These are phyloP conservation scores for Grammomys dolichurus DNA, from an alignment of 2,113 vertebrate genomes.

Conservation along the genomic window DNA sequence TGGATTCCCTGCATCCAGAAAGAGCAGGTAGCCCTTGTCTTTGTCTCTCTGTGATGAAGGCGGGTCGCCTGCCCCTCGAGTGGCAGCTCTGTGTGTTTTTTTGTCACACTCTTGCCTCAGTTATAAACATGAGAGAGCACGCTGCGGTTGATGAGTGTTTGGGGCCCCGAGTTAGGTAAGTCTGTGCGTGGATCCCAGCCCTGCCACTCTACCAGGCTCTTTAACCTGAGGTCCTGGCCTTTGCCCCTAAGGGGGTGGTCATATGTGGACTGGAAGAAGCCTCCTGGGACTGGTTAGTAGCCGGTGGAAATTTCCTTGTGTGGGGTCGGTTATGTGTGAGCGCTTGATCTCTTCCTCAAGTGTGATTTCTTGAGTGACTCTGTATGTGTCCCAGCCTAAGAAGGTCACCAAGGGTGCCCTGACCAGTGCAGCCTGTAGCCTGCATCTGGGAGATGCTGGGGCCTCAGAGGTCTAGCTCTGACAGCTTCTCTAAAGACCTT, in stretches of 20 bases:
- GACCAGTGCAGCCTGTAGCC: not conserved
- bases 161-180: not conserved
- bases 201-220: not conserved
- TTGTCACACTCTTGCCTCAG: rapidly evolving
- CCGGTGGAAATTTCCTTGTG: not conserved
- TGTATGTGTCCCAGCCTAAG: not conserved
- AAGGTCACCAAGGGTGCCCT: rapidly evolving
- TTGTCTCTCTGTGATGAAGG: not conserved
- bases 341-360: not conserved
- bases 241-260: not conserved
- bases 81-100: not conserved
- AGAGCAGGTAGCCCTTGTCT: not conserved
- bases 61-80: rapidly evolving
- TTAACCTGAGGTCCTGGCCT: not conserved
- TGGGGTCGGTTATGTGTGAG: not conserved
- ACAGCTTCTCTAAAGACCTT: not conserved
- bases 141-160: rapidly evolving
- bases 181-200: not conserved
- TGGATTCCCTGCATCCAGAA: not conserved
- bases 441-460: rapidly evolving
- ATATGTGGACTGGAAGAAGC: rapidly evolving
- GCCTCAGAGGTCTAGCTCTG: too few relatives aligned
- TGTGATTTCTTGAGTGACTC: rapidly evolving
- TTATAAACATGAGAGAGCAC: not conserved
- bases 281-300: not conserved